Conservation (phyloP, 2,113 vertebrate genomes). For the Chlamydotis undulata region DNA sequence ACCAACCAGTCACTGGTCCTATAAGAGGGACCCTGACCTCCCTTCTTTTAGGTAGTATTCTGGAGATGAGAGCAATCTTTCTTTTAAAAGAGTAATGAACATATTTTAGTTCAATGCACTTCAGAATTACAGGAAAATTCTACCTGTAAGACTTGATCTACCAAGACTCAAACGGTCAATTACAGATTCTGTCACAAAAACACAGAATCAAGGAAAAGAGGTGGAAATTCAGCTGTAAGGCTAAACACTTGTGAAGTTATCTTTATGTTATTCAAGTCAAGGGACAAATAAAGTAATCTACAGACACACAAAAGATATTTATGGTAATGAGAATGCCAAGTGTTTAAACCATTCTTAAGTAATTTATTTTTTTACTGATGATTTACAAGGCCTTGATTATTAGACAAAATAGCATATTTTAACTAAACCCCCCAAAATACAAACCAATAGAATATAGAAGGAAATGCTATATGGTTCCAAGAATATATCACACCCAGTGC, state of each 20-base stretch:
- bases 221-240: background rate
- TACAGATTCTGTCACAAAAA: background rate
- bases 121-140: background rate
- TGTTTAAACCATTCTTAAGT: slow-evolving; percentile 67
- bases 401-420: slow-evolving; percentile 79
- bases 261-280: background rate
- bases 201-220: background rate
- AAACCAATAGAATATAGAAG: slow-evolving; percentile 66
- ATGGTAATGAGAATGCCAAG: slow-evolving; percentile 19
- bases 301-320: background rate
- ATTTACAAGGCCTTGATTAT: slow-evolving; percentile 82
- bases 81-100: background rate
- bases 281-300: background rate
- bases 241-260: background rate
- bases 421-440: slow-evolving; percentile 70
- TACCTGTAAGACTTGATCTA: background rate
- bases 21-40: background rate
- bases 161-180: background rate
- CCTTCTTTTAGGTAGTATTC: background rate
- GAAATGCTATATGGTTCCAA: slow-evolving; percentile 37
- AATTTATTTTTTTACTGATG: slow-evolving; percentile 76
- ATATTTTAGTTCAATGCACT: background rate
- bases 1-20: background rate
- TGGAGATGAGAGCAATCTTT: background rate
- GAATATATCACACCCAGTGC: slow-evolving; percentile 54